Evolutionary conservation across 1,140 invertebrate genomes (phyloP), one percentile per base, ranked within the genome.

Genomic region (Drosophila malerkotliana): DNA sequence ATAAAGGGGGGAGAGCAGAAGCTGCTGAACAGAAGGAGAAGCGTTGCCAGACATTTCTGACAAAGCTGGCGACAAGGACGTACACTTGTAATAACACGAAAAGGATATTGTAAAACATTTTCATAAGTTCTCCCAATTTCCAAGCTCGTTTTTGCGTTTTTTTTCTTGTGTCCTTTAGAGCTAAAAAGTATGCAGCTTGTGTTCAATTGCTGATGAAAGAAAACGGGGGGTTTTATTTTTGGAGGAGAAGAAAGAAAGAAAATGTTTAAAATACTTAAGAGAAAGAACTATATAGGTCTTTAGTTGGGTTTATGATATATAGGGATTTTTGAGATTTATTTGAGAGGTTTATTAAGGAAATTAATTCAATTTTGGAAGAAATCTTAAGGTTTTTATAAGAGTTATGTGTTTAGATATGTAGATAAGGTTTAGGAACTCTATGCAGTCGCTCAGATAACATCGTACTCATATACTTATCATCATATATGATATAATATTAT

Each of bases 21-120:
- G 8, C 5, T 12, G 18, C 10, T 21, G 30, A 49, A 41, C 37
- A 8, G n/a, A 8, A n/a, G 34, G 24, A 44, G 34, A 41, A 82
- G 82, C 71, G 82, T 87, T 87, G 83, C 83, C 81, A 91, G 89
- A 91, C 82, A 89, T 82, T 37, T 85, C 80, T 91, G 89, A 89
- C 84, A 89, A 91, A 90, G 84, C 79, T 90, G 89, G 73, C 89
- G 89, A 91, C 89, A 91, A 91, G 84, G 80, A 90, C 89, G 66
- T 82, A 88, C 83, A 87, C 73, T 82, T 89, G 89, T 91, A 91
- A 91, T 91, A 91, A 91, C 89, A 91, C 90, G 88, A 91, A 89
- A 91, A 91, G 89, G 89, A 91, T 91, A 91, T 91, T 91, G 89
- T 91, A 89, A 87, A 91, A 91, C 89, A 91, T 91, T 91, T 91